Percentiles rank a stretch among this genome's conserved stretches.
phyloP scores from a whole-genome alignment of 1,140 invertebrate genomes.

The Battus philenor region DNA sequence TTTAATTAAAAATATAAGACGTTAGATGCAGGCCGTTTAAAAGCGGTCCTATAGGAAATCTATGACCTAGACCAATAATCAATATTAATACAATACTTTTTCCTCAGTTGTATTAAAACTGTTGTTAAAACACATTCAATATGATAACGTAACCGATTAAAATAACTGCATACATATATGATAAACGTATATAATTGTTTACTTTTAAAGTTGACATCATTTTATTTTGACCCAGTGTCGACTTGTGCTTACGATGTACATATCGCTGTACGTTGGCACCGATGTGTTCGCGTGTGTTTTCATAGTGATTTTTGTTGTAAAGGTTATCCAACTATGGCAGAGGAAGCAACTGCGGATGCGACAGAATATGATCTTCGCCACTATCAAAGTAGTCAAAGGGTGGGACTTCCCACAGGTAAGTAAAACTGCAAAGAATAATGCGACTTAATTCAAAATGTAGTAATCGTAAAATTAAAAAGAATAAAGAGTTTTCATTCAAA shows the following conservation, averaged over 20 bases:
- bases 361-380: conserved; percentile 99
- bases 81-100: no score
- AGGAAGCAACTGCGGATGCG: conserved; percentile 95
- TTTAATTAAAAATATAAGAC: no score
- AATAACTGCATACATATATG: not conserved
- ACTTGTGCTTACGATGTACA: not conserved
- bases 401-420: conserved; percentile 92
- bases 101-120: no score
- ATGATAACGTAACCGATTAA: not conserved
- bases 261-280: conserved; percentile 16
- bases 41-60: no score
- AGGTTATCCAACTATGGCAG: conserved; percentile 91
- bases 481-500: no score
- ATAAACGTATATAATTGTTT: conserved; percentile 1
- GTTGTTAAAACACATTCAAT: no score
- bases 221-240: not conserved
- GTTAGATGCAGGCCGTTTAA: no score
- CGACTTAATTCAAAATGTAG: no score
- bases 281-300: conserved; percentile 19
- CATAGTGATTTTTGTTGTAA: conserved; percentile 24
- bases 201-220: conserved; percentile 1
- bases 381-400: conserved; percentile 96
- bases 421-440: no score
- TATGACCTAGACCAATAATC: no score
- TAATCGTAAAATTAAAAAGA: no score